Evolutionary conservation across 2,888 invertebrate genomes (phyloP).

Genomic region (Pristionchus arcanus): DNA sequence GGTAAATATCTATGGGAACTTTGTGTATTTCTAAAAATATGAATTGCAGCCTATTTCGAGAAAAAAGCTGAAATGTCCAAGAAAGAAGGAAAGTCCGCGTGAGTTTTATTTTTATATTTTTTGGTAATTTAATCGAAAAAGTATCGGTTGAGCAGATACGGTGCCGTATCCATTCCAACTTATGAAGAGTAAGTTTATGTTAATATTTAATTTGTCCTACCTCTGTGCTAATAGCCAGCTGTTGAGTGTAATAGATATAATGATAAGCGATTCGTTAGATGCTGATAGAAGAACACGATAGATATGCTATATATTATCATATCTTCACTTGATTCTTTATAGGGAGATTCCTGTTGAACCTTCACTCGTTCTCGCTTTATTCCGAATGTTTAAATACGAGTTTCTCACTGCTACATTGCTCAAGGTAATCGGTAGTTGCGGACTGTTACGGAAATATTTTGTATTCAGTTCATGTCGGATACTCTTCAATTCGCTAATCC

Average conservation of each 20-base stretch:
- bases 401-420: constrained; percentile 88
- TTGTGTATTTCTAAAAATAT: neutral
- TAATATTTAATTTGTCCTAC: neutral
- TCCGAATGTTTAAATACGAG: constrained; percentile 90
- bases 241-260: neutral
- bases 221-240: neutral
- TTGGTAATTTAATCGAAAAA: neutral
- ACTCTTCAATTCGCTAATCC: constrained; percentile 91
- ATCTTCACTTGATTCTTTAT: neutral
- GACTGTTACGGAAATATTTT: neutral
- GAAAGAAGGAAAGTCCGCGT: constrained; percentile 57
- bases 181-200: neutral
- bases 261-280: neutral
- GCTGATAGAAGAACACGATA: neutral
- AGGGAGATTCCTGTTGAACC: constrained; percentile 82
- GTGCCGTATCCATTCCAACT: constrained; percentile 7
- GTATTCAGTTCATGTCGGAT: constrained; percentile 66
- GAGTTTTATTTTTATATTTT: neutral
- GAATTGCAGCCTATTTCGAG: constrained; percentile 58
- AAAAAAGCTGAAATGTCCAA: constrained; percentile 6
- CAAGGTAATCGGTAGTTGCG: constrained; percentile 59
- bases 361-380: constrained; percentile 89
- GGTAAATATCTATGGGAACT: constrained; percentile 55
- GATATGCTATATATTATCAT: neutral
- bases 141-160: neutral